These are phyloP conservation scores for Plectus sambesii DNA, from an alignment of 1,140 invertebrate genomes.

Conservation along the genomic window DNA sequence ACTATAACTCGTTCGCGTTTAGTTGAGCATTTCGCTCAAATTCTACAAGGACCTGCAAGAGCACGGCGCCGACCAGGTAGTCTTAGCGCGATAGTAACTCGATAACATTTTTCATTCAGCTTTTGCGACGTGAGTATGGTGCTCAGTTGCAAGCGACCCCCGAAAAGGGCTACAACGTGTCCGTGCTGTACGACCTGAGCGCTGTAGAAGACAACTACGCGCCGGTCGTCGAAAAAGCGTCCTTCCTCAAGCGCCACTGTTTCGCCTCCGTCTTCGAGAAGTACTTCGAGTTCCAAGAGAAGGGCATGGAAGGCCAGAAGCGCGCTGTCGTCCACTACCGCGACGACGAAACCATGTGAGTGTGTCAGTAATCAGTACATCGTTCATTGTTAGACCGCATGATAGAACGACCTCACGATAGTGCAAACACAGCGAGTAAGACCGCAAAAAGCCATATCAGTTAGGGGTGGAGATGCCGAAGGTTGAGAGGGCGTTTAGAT, in stretches of 20 bases:
- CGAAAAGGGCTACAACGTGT: constrained; percentile 87
- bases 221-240: constrained; percentile 74
- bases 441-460: too few species aligned
- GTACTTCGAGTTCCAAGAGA: constrained; percentile 95
- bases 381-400: too few species aligned
- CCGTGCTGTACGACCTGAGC: constrained; percentile 80
- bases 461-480: too few species aligned
- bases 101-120: constrained; percentile 18
- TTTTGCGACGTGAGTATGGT: constrained; percentile 60
- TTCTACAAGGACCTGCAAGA: constrained; percentile 97
- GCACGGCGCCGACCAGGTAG: constrained; percentile 83
- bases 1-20: too few species aligned
- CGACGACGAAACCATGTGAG: constrained; percentile 96
- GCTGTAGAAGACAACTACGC: constrained; percentile 73
- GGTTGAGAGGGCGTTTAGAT: too few species aligned
- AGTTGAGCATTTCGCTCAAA: constrained; percentile 95
- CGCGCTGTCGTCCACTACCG: constrained; percentile 94
- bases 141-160: constrained; percentile 64
- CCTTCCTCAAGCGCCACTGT: constrained; percentile 89
- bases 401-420: too few species aligned
- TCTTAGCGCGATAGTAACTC: constrained; percentile 7
- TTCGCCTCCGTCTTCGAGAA: constrained; percentile 99
- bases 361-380: too few species aligned
- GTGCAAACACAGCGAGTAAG: too few species aligned
- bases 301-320: constrained; percentile 73